Evolutionary conservation across 2,888 invertebrate species (phyloP), one percentile per base, ranked within the genome.

Genomic region (Apoda limacodes): DNA sequence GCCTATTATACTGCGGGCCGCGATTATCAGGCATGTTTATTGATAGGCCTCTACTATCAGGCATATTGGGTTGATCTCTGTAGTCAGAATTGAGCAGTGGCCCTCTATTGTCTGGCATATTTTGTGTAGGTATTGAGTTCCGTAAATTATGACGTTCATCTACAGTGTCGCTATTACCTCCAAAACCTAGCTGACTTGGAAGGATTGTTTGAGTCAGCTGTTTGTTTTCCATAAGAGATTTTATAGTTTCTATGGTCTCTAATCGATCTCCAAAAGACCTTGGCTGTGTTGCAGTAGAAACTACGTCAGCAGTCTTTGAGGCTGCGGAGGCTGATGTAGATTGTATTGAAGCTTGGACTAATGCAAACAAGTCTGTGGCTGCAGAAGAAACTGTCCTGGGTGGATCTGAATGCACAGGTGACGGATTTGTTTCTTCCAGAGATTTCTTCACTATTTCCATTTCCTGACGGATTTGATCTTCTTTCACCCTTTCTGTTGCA

Each of bases 401-500:
- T 3, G 58, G 41, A 10, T 56, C 53, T 3, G 42, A 15, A 34
- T 42, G 34, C 1, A 33, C 28, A 3, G 43, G 17, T 11, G 35
- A 14, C 25, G 35, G 33, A 38, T 66, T 65, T 1, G 55, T 38
- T 39, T 69, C 71, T 35, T 71, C 63, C 6, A 81, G 45, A 9
- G 81, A 72, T 41, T 80, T 76, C 49, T 62, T 74, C 5, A 82
- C 78, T 31, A 85, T 78, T 52, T 84, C 82, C 61, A 85, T 83
- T 39, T 83, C 83, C 48, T 83, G 83, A 9, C 84, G 80, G 21
- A 76, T 65, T 48, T 82, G 75, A 45, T 83, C 83, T 36, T 87
- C 87, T 42, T 82, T 86, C 0, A 91, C 86, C 53, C 90, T 91
- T 49, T 87, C 85, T 1, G 87, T 87, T 0, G 88, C 91, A 0